Evolutionary conservation across 2,113 vertebrate genomes (phyloP), one percentile per base, ranked within the genome.

Genomic region (Steatornis caripensis): DNA sequence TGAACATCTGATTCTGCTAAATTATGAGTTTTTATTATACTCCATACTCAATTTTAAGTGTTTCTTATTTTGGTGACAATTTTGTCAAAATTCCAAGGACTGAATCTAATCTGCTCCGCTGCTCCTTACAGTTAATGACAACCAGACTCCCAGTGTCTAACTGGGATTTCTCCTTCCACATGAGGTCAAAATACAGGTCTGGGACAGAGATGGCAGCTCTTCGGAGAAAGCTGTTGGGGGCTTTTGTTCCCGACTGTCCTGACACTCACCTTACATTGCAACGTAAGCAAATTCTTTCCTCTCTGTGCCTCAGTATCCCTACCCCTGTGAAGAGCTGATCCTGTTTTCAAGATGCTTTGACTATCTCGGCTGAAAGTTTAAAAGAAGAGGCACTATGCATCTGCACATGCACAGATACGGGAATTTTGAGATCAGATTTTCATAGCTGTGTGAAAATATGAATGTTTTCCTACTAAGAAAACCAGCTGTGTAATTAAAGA

Each of bases 1-100:
- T 80, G 55, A 93, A 91, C 89, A 93, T 95, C 78, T 93, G 92
- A 97, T 83, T 87, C 94, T 88, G 84, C 55, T 90, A 78, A 92
- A 77, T 70, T 20, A 51, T 13, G 39, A 76, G 20, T 6, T 75
- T 89, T 87, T 77, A 80, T 79, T 54, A 84, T 69, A 81, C 24
- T 79, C 32, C 51, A 84, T 69, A 81, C 24, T 79, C 32, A 53
- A 2, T 69, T 84, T 90, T 79, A 84, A 87, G 30, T 21, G 62
- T 77, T 85, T 74, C 79, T 95, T 93, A 76, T 79, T 94, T 90
- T 89, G 79, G 45, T 85, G 90, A 89, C n/a, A 81, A 78, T 61
- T 92, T 43, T 91, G 81, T 72, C 86, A 71, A 48, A 86, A 76
- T 85, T 97, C 92, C 91, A 90, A 91, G 65, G 45, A 36, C 65